Percentiles rank a stretch among this genome's conserved stretches.
phyloP scores from a whole-genome alignment of 2,113 vertebrate genomes.

The Hemibagrus wyckioides region DNA sequence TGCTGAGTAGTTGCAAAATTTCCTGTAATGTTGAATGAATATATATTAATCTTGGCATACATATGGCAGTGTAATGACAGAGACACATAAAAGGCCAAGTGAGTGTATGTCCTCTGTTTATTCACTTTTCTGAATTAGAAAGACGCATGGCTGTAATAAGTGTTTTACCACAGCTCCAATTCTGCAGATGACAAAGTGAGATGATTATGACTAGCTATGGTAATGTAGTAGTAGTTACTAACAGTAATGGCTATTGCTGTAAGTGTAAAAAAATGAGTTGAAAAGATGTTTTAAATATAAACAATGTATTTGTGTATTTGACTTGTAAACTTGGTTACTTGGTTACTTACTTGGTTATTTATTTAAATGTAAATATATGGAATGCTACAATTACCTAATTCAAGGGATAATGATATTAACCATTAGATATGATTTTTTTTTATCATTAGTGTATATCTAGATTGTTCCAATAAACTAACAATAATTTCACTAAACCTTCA shows the following conservation, averaged over 20 bases:
- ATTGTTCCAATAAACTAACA: background rate
- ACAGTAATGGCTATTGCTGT: background rate
- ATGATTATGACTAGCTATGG: background rate
- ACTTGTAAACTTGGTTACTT: background rate
- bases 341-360: background rate
- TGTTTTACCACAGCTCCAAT: background rate
- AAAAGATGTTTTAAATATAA: background rate
- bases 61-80: background rate
- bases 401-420: background rate
- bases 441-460: background rate
- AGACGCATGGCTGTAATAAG: background rate
- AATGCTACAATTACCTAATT: background rate
- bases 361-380: background rate
- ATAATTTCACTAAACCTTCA: background rate
- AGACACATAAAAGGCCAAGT: background rate
- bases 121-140: background rate
- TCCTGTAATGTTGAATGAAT: background rate
- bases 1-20: background rate
- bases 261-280: background rate
- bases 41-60: background rate
- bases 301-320: background rate
- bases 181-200: background rate
- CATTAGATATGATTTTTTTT: no score
- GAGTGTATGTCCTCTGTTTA: background rate
- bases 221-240: background rate